Percentiles rank a stretch among this genome's conserved stretches.
phyloP scores from a whole-genome alignment of 2,888 invertebrate genomes.

The Biston betularia region DNA sequence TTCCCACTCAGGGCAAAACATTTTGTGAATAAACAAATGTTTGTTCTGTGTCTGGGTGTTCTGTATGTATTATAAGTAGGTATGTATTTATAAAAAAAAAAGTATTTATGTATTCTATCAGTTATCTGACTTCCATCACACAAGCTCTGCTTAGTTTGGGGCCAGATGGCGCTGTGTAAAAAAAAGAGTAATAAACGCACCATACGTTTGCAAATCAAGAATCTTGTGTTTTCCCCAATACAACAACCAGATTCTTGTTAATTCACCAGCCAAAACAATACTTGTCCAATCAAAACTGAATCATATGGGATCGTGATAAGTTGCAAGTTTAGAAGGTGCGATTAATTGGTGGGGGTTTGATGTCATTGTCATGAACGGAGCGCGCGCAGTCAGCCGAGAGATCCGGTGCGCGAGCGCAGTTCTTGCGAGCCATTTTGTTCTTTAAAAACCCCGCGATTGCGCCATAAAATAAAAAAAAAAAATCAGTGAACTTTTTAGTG shows the following conservation, averaged over 20 bases:
- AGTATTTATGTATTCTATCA: too few species aligned
- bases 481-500: slow-evolving; percentile 35
- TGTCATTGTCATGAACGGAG: slow-evolving; percentile 68
- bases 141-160: too few species aligned
- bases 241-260: slow-evolving; percentile 64
- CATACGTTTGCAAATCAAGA: background rate
- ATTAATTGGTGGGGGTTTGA: slow-evolving; percentile 60
- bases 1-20: too few species aligned
- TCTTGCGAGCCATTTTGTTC: slow-evolving; percentile 29
- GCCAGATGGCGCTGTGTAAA: too few species aligned
- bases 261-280: slow-evolving; percentile 57
- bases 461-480: slow-evolving; percentile 40
- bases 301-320: slow-evolving; percentile 45
- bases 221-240: slow-evolving; percentile 71
- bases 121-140: too few species aligned
- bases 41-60: too few species aligned
- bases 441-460: slow-evolving; percentile 37
- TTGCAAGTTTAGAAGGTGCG: slow-evolving; percentile 45
- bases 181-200: background rate
- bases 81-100: too few species aligned
- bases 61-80: too few species aligned
- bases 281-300: slow-evolving; percentile 40
- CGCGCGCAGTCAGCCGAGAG: slow-evolving; percentile 74
- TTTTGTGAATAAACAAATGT: too few species aligned
- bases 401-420: slow-evolving; percentile 67